Evolutionary conservation across 1,140 invertebrate species (phyloP).

Genomic region (Nasonia vitripennis): DNA sequence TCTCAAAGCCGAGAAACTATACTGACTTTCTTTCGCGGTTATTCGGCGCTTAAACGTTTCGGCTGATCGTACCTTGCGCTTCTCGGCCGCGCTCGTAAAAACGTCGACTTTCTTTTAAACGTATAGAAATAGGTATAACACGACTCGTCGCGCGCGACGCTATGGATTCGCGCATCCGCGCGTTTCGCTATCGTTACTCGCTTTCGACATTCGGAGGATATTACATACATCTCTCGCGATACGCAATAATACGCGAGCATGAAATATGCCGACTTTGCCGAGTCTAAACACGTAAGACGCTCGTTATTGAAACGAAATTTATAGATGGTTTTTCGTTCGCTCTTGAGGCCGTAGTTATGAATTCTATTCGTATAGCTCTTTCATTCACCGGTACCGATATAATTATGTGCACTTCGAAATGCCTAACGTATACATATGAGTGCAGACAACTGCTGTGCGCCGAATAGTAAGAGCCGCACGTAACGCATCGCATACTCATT

Average conservation of each 20-base stretch:
- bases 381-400: too few species aligned
- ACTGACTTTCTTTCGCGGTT: constrained; percentile 5
- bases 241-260: neutral
- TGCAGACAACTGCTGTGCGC: too few species aligned
- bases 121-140: too few species aligned
- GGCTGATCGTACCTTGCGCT: neutral
- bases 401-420: too few species aligned
- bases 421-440: too few species aligned
- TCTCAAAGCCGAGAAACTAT: neutral
- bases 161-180: neutral
- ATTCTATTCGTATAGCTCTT: too few species aligned
- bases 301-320: neutral
- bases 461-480: too few species aligned
- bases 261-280: neutral
- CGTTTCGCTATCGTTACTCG: too few species aligned
- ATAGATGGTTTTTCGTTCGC: neutral
- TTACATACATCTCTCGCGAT: neutral
- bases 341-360: neutral
- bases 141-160: neutral
- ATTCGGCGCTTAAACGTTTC: neutral
- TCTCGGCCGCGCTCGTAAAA: constrained; percentile 23
- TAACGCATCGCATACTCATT: too few species aligned
- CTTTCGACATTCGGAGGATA: neutral
- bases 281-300: neutral
- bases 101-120: constrained; percentile 6